Percentiles rank a stretch among this genome's conserved stretches.
phyloP scores from a whole-genome alignment of 2,113 vertebrate genomes.

The Chloebia gouldiae region DNA sequence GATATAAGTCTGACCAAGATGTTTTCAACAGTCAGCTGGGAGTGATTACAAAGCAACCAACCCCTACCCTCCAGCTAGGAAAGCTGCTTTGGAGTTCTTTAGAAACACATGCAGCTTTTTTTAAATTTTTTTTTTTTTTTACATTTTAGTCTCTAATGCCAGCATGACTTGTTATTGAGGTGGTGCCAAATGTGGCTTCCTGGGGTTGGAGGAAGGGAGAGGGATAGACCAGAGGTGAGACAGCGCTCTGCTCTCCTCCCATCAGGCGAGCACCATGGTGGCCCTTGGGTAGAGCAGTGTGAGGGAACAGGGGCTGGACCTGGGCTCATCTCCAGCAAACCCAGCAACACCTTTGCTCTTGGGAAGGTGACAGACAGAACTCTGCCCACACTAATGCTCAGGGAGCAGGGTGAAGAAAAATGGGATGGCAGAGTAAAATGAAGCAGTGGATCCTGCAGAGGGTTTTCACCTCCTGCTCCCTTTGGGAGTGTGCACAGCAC shows the following conservation, averaged over 20 bases:
- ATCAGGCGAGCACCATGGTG: rapidly evolving
- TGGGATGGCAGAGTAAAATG: background rate
- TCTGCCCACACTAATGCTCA: background rate
- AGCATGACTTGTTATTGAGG: background rate
- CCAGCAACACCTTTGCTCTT: background rate
- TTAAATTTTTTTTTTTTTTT: no score
- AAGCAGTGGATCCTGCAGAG: background rate
- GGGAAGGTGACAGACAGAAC: background rate
- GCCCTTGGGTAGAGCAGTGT: rapidly evolving
- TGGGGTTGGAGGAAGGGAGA: background rate
- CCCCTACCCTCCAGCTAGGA: background rate
- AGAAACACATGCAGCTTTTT: background rate
- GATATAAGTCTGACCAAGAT: constrained; percentile 55
- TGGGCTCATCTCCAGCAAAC: background rate
- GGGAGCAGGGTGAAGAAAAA: background rate
- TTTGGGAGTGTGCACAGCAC: background rate
- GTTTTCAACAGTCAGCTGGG: constrained; percentile 38
- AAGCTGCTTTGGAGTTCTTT: background rate
- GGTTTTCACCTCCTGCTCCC: background rate
- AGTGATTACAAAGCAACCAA: constrained; percentile 36
- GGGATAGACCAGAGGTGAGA: background rate
- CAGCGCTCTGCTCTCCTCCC: background rate
- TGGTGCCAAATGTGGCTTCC: background rate
- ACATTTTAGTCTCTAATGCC: background rate
- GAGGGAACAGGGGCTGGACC: background rate